phyloP scores from a whole-genome alignment of 2,113 vertebrate species.

The Ariopsis seemanni region DNA sequence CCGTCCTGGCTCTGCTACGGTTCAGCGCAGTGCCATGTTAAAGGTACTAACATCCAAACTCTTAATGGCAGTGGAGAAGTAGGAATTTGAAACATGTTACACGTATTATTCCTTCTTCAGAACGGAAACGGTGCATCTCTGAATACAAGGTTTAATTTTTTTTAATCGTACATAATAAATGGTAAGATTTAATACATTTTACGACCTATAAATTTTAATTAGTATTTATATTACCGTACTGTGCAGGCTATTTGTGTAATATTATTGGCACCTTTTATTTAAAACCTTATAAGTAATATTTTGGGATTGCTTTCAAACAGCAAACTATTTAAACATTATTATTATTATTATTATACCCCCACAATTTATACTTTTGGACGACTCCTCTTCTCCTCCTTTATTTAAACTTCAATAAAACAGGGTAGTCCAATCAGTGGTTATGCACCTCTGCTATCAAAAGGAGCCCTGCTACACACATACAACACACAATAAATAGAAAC shows the following conservation, averaged over 20 bases:
- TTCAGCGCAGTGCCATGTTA: slow-evolving; percentile 85
- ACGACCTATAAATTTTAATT: not conserved
- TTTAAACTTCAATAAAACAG: too few relatives aligned
- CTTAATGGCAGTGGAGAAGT: not conserved
- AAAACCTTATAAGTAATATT: not conserved
- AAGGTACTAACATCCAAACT: slow-evolving; percentile 71
- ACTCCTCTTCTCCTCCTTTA: too few relatives aligned
- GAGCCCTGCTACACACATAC: too few relatives aligned
- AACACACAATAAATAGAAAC: too few relatives aligned
- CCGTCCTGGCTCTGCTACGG: slow-evolving; percentile 78
- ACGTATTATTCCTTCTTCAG: not conserved
- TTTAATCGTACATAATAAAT: not conserved
- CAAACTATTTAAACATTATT: too few relatives aligned
- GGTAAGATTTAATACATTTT: not conserved
- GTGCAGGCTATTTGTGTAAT: not conserved
- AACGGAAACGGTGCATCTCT: not conserved
- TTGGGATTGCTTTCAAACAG: not conserved
- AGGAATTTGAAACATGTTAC: not conserved
- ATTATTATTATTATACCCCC: too few relatives aligned
- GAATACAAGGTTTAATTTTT: not conserved
- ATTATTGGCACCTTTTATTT: not conserved
- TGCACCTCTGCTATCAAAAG: too few relatives aligned
- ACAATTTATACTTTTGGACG: not conserved
- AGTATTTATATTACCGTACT: not conserved
- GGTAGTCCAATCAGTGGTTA: too few relatives aligned